A percentile compares a stretch with the other conserved stretches of the same genome.
phyloP scores from a whole-genome alignment of 2,888 invertebrate genomes.

The Amphipoea lucens region DNA sequence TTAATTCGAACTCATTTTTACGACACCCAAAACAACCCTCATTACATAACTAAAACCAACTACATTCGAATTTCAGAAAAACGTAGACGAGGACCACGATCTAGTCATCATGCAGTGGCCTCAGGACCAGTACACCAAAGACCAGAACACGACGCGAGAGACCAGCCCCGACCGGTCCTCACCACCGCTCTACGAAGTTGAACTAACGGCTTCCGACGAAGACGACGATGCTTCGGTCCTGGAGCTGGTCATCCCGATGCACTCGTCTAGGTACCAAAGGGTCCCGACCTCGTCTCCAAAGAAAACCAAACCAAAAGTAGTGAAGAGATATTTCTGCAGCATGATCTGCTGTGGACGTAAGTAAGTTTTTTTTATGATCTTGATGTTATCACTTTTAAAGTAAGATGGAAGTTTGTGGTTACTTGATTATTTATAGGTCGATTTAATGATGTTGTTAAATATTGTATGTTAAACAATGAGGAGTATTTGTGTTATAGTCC shows the following conservation, averaged over 20 bases:
- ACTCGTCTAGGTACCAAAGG: constrained; percentile 75
- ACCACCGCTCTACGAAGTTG: constrained; percentile 84
- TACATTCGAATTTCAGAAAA: constrained; percentile 44
- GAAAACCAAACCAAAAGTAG: constrained; percentile 68
- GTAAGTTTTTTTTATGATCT: constrained; percentile 64
- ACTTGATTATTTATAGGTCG: constrained; percentile 19
- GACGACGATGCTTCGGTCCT: constrained; percentile 85
- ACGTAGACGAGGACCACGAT: constrained; percentile 46
- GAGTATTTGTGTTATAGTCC: constrained; percentile 13
- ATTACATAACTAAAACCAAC: neutral
- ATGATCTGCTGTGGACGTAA: constrained; percentile 79
- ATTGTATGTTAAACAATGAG: constrained; percentile 30
- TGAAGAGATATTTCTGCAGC: constrained; percentile 68
- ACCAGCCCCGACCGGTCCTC: constrained; percentile 76
- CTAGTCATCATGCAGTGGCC: constrained; percentile 58
- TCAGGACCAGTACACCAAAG: constrained; percentile 51
- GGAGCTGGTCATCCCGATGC: constrained; percentile 85
- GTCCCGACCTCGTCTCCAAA: constrained; percentile 80
- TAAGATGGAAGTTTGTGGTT: constrained; percentile 29
- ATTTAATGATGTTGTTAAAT: constrained; percentile 37
- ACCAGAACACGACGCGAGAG: constrained; percentile 27
- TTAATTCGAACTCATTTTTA: neutral
- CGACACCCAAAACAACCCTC: no score
- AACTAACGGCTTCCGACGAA: constrained; percentile 86
- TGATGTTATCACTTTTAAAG: constrained; percentile 49